These are phyloP conservation scores for Melikaiella ostensackeni DNA, from an alignment of 2,888 invertebrate species.

Conservation along the genomic window DNA sequence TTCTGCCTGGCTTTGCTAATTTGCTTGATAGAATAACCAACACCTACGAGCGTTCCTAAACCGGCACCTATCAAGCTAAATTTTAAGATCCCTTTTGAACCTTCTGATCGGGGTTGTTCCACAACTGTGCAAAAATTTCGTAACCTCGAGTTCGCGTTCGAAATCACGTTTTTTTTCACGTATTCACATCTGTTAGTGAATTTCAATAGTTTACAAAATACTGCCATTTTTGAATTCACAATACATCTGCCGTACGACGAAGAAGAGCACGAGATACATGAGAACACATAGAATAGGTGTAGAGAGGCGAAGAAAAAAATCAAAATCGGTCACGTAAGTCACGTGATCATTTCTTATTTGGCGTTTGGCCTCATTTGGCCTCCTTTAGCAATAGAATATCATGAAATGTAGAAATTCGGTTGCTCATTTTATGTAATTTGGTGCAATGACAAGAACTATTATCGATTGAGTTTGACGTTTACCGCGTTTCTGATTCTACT, in stretches of 20 bases:
- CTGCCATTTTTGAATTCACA: conserved; percentile 62
- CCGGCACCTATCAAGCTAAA: conserved; percentile 81
- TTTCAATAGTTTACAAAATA: conserved; percentile 61
- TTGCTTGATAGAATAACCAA: conserved; percentile 78
- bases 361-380: too few relatives aligned
- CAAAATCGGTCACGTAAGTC: too few relatives aligned
- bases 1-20: conserved; percentile 76
- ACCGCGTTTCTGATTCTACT: too few relatives aligned
- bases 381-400: too few relatives aligned
- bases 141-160: conserved; percentile 39
- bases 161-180: conserved; percentile 47
- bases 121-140: conserved; percentile 59
- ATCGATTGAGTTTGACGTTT: too few relatives aligned
- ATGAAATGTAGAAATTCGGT: too few relatives aligned
- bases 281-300: too few relatives aligned
- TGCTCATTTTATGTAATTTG: too few relatives aligned
- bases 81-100: conserved; percentile 74
- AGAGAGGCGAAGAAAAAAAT: too few relatives aligned
- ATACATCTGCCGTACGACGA: neutral
- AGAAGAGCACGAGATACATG: too few relatives aligned
- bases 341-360: too few relatives aligned
- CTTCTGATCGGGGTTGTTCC: conserved; percentile 53
- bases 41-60: conserved; percentile 79
- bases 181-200: conserved; percentile 54
- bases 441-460: too few relatives aligned